Conservation (phyloP, 2,113 vertebrate genomes). For the Tetraodon nigroviridis region DNA sequence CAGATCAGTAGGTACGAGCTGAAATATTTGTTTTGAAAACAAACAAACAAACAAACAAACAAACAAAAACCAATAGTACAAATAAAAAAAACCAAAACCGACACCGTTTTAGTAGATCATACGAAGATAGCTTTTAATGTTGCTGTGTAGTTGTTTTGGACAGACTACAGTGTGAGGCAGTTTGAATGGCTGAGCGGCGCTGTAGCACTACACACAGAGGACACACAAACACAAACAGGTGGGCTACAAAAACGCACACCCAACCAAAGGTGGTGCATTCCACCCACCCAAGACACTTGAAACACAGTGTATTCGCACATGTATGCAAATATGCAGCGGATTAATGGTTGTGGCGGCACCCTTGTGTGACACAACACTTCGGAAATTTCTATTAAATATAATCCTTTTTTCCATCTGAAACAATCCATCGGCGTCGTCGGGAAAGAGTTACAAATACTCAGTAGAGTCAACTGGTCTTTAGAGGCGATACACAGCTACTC, state of each 20-base stretch:
- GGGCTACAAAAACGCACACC: constrained; percentile 39
- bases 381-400: constrained; percentile 53
- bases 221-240: constrained; percentile 24
- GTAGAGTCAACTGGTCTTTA: neutral
- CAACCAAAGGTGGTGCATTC: constrained; percentile 44
- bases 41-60: constrained; percentile 73
- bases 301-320: neutral
- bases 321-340: constrained; percentile 34
- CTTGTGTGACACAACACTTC: constrained; percentile 5
- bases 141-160: constrained; percentile 68
- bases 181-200: constrained; percentile 77
- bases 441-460: neutral
- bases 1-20: constrained; percentile 52
- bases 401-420: constrained; percentile 16
- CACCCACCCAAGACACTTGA: constrained; percentile 33
- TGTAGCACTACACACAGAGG: constrained; percentile 63
- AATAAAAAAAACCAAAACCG: constrained; percentile 72
- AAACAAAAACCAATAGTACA: constrained; percentile 24
- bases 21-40: constrained; percentile 77
- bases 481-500: neutral
- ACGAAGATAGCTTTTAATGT: constrained; percentile 71
- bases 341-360: constrained; percentile 37
- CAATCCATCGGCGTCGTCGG: neutral
- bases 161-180: constrained; percentile 76
- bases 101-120: constrained; percentile 75